These are phyloP conservation scores for Papilio elwesi DNA, from an alignment of 2,888 invertebrate genomes.

Conservation along the genomic window DNA sequence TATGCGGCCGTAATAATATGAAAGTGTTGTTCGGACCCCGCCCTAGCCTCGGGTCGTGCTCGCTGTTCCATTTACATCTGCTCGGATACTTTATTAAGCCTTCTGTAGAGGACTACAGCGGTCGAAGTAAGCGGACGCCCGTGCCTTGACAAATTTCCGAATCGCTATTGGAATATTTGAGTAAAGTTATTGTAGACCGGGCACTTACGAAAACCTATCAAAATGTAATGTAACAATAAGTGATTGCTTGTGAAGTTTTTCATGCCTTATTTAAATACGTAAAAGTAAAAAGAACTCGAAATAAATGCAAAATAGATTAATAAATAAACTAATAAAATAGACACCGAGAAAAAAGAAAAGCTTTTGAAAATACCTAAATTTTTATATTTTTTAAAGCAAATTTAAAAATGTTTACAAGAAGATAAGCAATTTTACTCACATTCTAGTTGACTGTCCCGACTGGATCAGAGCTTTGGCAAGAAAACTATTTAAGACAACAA, in stretches of 20 bases:
- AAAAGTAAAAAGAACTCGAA: not conserved
- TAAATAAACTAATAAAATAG: too few species aligned
- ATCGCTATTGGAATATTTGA: constrained; percentile 39
- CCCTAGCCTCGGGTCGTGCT: constrained; percentile 79
- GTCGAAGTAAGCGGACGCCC: constrained; percentile 42
- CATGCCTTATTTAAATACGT: not conserved
- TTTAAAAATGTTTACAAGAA: too few species aligned
- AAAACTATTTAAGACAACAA: not conserved
- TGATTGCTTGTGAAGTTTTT: not conserved
- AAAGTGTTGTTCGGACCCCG: constrained; percentile 83
- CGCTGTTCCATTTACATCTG: constrained; percentile 82
- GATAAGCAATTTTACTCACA: too few species aligned
- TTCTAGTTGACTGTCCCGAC: not conserved
- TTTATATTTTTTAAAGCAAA: too few species aligned
- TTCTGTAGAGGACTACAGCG: constrained; percentile 66
- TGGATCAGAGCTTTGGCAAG: not conserved
- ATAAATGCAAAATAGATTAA: not conserved
- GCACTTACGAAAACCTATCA: not conserved
- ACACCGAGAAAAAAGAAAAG: too few species aligned
- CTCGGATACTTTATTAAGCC: constrained; percentile 80
- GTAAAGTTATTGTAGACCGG: constrained; percentile 26
- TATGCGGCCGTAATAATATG: constrained; percentile 78
- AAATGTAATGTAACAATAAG: not conserved
- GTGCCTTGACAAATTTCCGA: constrained; percentile 42
- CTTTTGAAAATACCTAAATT: too few species aligned